A percentile compares a stretch with the other conserved stretches of the same genome.
Conservation (phyloP, 1,140 invertebrate genomes). For the Rhopalosiphum maidis region DNA sequence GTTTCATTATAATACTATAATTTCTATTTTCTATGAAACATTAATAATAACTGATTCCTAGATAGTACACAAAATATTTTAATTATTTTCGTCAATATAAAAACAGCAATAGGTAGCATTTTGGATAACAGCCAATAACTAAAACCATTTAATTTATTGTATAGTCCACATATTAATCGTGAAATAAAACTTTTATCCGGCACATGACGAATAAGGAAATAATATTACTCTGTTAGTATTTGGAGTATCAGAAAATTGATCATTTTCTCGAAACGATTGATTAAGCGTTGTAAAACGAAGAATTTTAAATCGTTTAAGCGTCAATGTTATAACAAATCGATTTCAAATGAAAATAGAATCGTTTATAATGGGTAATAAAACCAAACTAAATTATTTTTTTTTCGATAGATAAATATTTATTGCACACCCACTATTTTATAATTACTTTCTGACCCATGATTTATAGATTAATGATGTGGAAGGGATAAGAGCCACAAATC, state of each 20-base stretch:
- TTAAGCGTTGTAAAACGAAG: background rate
- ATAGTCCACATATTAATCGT: background rate
- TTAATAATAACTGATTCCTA: background rate
- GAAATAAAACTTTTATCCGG: background rate
- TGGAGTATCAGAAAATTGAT: background rate
- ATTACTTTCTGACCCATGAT: background rate
- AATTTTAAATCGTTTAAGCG: slow-evolving; percentile 24
- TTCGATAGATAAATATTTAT: background rate
- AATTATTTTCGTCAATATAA: slow-evolving; percentile 1
- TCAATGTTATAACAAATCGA: background rate
- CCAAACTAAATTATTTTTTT: background rate
- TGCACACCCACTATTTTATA: background rate
- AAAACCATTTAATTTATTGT: slow-evolving; percentile 36
- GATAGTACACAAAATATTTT: background rate
- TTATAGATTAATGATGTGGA: background rate
- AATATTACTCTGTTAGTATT: background rate
- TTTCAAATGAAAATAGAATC: background rate
- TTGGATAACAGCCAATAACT: slow-evolving; percentile 25
- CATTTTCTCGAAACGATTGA: background rate
- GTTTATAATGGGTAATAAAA: slow-evolving; percentile 15
- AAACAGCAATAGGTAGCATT: background rate
- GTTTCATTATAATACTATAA: background rate
- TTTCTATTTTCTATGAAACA: background rate
- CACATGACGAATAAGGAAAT: background rate
- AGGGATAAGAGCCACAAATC: background rate